These are phyloP conservation scores for Nansenia antarctica DNA, from an alignment of 2,113 vertebrate genomes.

Conservation along the genomic window DNA sequence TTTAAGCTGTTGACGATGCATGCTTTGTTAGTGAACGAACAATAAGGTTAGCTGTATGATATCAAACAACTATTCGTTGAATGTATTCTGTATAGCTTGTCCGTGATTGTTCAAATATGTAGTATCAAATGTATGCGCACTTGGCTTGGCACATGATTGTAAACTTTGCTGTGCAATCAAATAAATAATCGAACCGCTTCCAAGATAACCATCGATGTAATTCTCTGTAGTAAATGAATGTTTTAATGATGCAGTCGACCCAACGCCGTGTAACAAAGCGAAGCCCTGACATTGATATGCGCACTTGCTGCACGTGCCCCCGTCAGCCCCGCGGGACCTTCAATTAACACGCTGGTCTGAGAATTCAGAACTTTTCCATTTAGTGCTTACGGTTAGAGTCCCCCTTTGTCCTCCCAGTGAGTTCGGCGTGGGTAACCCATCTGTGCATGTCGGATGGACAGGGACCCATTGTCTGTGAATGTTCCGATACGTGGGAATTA, in stretches of 20 bases:
- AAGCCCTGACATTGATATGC: conserved; percentile 49
- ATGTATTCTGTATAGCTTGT: no score
- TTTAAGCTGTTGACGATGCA: conserved; percentile 15
- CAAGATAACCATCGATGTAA: neutral
- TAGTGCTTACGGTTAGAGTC: conserved; percentile 62
- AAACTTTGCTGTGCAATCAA: neutral
- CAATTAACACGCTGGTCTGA: neutral
- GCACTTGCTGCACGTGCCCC: conserved; percentile 72
- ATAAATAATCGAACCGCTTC: neutral
- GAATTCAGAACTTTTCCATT: conserved; percentile 41
- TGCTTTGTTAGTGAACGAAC: no score
- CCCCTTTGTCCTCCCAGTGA: conserved; percentile 65
- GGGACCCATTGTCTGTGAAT: conserved; percentile 62
- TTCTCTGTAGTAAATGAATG: neutral
- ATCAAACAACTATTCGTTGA: neutral
- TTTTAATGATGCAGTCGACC: neutral
- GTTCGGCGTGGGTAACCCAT: conserved; percentile 69
- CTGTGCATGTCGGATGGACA: conserved; percentile 65
- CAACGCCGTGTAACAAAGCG: conserved; percentile 4
- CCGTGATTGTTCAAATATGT: neutral
- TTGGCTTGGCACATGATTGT: neutral
- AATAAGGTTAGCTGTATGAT: no score
- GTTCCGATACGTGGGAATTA: conserved; percentile 59
- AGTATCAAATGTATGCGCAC: neutral
- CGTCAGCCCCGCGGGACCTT: conserved; percentile 6